Conservation (phyloP, 2,888 invertebrate genomes). For the Cremastinae sp. region DNA sequence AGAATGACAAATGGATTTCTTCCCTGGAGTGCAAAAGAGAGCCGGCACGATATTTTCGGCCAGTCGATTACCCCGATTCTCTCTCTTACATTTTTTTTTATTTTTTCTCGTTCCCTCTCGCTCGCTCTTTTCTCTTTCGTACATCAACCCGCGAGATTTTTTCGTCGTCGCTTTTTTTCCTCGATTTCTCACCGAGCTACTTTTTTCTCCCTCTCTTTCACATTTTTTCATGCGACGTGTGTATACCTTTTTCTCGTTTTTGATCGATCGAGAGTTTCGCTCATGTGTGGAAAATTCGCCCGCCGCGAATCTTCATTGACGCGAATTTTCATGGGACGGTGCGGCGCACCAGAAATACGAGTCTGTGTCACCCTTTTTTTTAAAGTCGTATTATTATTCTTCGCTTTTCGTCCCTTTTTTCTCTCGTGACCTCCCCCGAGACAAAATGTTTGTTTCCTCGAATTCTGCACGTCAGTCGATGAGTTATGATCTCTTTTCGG, state of each 20-base stretch:
- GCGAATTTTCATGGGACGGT: constrained; percentile 69
- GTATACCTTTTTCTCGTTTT: constrained; percentile 54
- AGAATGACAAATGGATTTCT: constrained; percentile 77
- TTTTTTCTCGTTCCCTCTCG: constrained; percentile 16
- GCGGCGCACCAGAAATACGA: constrained; percentile 37
- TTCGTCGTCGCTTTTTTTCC: constrained; percentile 42
- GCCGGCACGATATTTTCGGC: constrained; percentile 59
- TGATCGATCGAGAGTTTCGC: constrained; percentile 77
- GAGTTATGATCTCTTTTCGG: constrained; percentile 60
- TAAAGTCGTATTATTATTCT: no score
- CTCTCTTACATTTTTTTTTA: constrained; percentile 24
- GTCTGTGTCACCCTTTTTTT: constrained; percentile 64
- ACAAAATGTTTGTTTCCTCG: constrained; percentile 71
- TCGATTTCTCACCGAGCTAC: constrained; percentile 50
- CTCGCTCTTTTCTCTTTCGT: background rate
- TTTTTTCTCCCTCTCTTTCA: constrained; percentile 30
- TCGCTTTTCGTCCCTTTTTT: background rate
- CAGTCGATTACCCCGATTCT: constrained; percentile 57
- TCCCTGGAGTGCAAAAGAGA: constrained; percentile 60
- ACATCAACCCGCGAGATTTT: constrained; percentile 37
- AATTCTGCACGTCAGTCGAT: constrained; percentile 70
- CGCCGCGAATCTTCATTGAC: constrained; percentile 69
- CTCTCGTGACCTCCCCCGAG: constrained; percentile 48
- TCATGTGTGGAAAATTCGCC: constrained; percentile 78
- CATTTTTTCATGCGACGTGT: constrained; percentile 4